Conservation (phyloP, 2,888 invertebrate species). For the Limenitis camilla region DNA sequence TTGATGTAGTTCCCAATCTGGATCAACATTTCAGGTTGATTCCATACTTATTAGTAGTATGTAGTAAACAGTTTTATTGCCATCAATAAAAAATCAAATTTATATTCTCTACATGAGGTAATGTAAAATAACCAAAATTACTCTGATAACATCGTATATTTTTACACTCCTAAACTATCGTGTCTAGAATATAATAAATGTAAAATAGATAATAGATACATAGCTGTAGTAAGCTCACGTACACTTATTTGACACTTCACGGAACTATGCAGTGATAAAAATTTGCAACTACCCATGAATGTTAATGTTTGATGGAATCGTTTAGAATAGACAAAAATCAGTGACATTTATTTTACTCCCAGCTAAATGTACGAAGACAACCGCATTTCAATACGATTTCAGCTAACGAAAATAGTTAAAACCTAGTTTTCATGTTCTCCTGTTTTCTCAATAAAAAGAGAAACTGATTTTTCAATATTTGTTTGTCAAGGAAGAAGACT, state of each 20-base stretch:
- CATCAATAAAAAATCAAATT: neutral
- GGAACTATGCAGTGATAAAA: slow-evolving; percentile 12
- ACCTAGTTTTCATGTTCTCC: too few relatives aligned
- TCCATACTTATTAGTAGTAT: too few relatives aligned
- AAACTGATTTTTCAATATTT: too few relatives aligned
- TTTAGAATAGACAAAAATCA: slow-evolving; percentile 3
- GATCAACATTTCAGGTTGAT: too few relatives aligned
- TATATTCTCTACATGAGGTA: neutral
- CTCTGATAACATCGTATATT: slow-evolving; percentile 10
- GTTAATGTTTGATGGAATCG: slow-evolving; percentile 5
- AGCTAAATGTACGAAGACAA: too few relatives aligned
- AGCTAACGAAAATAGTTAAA: too few relatives aligned
- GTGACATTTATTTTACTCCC: too few relatives aligned
- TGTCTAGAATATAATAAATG: slow-evolving; percentile 2
- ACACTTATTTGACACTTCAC: slow-evolving; percentile 14
- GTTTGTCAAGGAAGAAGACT: too few relatives aligned
- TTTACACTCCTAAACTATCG: slow-evolving; percentile 8
- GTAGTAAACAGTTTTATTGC: too few relatives aligned
- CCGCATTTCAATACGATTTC: too few relatives aligned
- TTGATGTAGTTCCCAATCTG: too few relatives aligned
- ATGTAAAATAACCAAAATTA: slow-evolving; percentile 1
- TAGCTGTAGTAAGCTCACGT: slow-evolving; percentile 8
- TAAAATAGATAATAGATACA: slow-evolving; percentile 4
- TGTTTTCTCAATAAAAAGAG: too few relatives aligned
- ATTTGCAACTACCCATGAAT: slow-evolving; percentile 6